phyloP scores from a whole-genome alignment of 64 coral and sea anemone genomes.

The Stylophora pistillata region DNA sequence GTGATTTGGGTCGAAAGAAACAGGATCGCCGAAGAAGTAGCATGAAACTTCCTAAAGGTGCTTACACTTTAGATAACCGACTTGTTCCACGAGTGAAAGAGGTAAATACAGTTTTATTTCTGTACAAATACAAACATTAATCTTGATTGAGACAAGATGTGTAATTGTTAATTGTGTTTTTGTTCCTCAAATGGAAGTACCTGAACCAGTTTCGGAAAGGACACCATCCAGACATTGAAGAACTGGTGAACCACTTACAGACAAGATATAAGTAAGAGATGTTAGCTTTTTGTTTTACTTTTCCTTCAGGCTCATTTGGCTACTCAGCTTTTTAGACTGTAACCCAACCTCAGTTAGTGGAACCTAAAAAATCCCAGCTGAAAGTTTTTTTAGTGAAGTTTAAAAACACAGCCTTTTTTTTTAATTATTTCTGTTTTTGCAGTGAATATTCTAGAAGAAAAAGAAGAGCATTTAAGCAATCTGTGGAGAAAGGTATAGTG shows the following conservation, averaged over 20 bases:
- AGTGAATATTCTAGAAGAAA: conserved; percentile 95
- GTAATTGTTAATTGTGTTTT: background rate
- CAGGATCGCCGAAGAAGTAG: background rate
- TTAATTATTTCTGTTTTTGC: background rate
- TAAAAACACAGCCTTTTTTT: background rate
- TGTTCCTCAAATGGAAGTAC: conserved; percentile 32
- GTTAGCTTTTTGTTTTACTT: background rate
- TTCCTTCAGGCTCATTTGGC: background rate
- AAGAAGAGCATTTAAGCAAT: conserved; percentile 71
- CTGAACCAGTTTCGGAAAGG: conserved; percentile 82
- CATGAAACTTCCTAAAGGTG: conserved; percentile 23
- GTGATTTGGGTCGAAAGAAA: conserved; percentile 22
- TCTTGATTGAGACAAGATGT: background rate
- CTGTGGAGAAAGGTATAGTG: conserved; percentile 98
- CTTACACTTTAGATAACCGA: conserved; percentile 50
- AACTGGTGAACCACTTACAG: conserved; percentile 75
- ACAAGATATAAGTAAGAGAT: conserved; percentile 76
- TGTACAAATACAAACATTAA: background rate
- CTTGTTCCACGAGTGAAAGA: conserved; percentile 43
- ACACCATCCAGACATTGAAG: conserved; percentile 74
- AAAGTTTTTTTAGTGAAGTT: background rate
- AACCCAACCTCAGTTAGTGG: too few relatives aligned
- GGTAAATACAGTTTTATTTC: background rate
- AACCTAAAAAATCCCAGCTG: too few relatives aligned
- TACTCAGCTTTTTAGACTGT: too few relatives aligned